phyloP scores from a whole-genome alignment of 2,888 invertebrate species.

The Sinhomidia bicolor region DNA sequence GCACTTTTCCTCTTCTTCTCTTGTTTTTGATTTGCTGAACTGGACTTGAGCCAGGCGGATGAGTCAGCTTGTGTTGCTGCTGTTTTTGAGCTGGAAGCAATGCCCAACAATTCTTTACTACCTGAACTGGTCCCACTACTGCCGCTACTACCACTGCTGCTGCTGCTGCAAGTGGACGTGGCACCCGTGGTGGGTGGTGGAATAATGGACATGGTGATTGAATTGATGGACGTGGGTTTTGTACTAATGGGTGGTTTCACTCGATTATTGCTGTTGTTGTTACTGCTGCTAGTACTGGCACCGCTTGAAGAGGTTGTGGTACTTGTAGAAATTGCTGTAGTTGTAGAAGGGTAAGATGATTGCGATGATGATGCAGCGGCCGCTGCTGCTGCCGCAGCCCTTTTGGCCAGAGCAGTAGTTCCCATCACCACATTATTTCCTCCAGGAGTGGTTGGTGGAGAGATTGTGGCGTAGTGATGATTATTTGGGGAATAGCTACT shows the following conservation, averaged over 20 bases:
- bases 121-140: conserved; percentile 15
- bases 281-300: background rate
- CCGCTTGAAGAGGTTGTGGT: conserved; percentile 19
- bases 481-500: conserved; percentile 65
- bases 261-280: conserved; percentile 29
- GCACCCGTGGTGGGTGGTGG: conserved; percentile 50
- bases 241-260: conserved; percentile 73
- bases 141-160: background rate
- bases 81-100: conserved; percentile 24
- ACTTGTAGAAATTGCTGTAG: background rate
- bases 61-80: conserved; percentile 47
- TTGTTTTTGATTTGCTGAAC: conserved; percentile 25
- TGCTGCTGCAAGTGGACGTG: conserved; percentile 25
- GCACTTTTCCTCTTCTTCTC: conserved; percentile 46
- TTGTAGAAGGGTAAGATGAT: conserved; percentile 9
- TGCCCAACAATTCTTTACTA: conserved; percentile 55
- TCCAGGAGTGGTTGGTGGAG: conserved; percentile 61
- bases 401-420: conserved; percentile 66
- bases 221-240: conserved; percentile 75
- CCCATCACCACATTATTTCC: conserved; percentile 66
- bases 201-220: conserved; percentile 72
- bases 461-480: conserved; percentile 63
- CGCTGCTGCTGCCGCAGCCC: conserved; percentile 66
- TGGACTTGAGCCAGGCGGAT: conserved; percentile 57
- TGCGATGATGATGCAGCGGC: conserved; percentile 39